These are phyloP conservation scores for Idris sp. DNA, from an alignment of 1,140 invertebrate species.

Conservation along the genomic window DNA sequence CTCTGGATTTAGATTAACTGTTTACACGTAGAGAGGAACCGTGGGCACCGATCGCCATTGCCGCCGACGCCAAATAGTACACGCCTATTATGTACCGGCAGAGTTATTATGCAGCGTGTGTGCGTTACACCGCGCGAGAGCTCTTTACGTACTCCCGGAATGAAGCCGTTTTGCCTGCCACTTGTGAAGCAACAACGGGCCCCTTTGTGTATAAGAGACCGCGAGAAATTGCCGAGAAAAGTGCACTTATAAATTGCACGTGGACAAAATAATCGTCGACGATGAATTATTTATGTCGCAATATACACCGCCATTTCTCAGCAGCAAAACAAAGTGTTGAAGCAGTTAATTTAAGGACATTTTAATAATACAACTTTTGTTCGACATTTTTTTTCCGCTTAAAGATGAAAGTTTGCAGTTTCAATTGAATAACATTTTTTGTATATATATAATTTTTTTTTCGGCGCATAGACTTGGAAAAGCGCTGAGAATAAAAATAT, in stretches of 20 bases:
- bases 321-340: no score
- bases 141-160: slow-evolving; percentile 50
- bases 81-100: slow-evolving; percentile 54
- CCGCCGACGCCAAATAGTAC: slow-evolving; percentile 64
- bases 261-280: slow-evolving; percentile 48
- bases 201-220: slow-evolving; percentile 42
- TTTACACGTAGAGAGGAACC: slow-evolving; percentile 75
- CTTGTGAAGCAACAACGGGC: slow-evolving; percentile 50
- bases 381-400: no score
- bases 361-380: no score
- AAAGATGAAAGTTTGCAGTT: no score
- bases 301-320: no score
- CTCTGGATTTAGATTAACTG: slow-evolving; percentile 79
- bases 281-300: slow-evolving; percentile 10
- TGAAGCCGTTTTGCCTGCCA: slow-evolving; percentile 60
- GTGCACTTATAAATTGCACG: slow-evolving; percentile 37
- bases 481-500: slow-evolving; percentile 44
- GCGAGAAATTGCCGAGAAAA: slow-evolving; percentile 43
- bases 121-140: slow-evolving; percentile 47
- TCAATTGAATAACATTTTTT: no score
- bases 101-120: not conserved
- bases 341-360: no score
- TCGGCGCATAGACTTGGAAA: no score
- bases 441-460: no score
- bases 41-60: slow-evolving; percentile 67